Base-by-base conservation (phyloP, 1,140 invertebrate genomes). In the Drosophila repletoides region DNA sequence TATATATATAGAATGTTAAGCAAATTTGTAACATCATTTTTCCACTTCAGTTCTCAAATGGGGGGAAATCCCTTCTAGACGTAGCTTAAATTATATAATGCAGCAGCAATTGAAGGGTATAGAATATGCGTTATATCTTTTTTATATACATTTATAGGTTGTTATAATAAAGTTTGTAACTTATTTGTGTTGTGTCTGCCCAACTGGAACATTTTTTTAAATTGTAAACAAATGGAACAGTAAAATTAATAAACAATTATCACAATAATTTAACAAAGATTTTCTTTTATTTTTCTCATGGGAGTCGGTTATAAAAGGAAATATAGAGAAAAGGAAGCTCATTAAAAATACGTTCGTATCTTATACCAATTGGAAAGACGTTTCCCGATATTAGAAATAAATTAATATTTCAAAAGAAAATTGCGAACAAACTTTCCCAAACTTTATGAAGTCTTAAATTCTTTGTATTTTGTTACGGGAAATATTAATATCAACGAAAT, bases 61-160 rank as follows among this genome's bases (percentile, higher is more conserved):
- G n/a, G n/a, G n/a, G n/a, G n/a, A n/a, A n/a, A n/a, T 45, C 55
- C 43, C 46, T 33, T 70, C 74, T 70, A 73, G 75, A 29, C 56
- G 46, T 75, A 79, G 55, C 56, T 74, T 38, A 69, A 79, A 79
- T 72, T 55, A 72, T 59, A 43, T 49, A 76, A 61, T 68, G 10
- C 21, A 53, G 31, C 46, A 53, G 46, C 26, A 28, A 55, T 45
- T 40, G 51, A 72, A 34, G 48, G 22, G 49, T 40, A 19, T n/a
- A 52, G 40, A 29, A 36, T 56, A 56, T 58, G 53, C 36, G 45
- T 65, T 55, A 69, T 66, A 79, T 64, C 80, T 65, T 86, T 84
- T 84, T 84, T 84, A 86, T 80, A 86, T 86, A 86, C 80, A 86
- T 86, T 86, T 86, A 86, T 86, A 86, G 80, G 80, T 86, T 86